Conservation (phyloP, 2,113 vertebrate species). For the Cyanoliseus patagonus region DNA sequence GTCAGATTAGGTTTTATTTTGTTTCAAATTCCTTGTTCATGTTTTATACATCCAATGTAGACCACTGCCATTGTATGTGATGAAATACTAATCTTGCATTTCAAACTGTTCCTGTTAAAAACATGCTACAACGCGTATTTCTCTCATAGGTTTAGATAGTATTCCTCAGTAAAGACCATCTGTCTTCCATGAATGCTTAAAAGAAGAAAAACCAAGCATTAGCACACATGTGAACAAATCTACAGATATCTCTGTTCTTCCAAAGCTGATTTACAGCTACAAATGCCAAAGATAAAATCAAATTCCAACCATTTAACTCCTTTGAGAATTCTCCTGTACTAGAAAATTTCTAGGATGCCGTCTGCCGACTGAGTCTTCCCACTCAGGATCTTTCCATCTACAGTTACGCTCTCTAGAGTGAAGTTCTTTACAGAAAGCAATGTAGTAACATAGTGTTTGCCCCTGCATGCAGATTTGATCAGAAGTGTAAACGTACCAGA, state of each 20-base stretch:
- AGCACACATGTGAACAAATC: constrained; percentile 1
- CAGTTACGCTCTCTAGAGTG: not conserved
- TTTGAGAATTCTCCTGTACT: not conserved
- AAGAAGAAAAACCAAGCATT: constrained; percentile 2
- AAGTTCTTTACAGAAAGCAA: constrained; percentile 10
- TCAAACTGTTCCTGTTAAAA: constrained; percentile 66
- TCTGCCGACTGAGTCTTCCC: not conserved
- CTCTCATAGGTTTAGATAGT: constrained; percentile 39
- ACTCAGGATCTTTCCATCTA: not conserved
- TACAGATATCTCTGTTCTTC: constrained; percentile 16
- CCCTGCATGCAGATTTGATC: constrained; percentile 35
- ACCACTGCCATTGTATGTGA: constrained; percentile 49
- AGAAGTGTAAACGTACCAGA: constrained; percentile 29
- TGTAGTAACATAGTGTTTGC: not conserved
- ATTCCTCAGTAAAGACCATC: constrained; percentile 51
- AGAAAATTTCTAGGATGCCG: not conserved
- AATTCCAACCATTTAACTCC: constrained; percentile 49
- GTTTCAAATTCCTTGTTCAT: constrained; percentile 58
- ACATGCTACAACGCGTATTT: constrained; percentile 31
- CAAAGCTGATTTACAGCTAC: constrained; percentile 14
- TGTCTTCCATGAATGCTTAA: constrained; percentile 51
- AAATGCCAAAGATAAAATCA: constrained; percentile 39
- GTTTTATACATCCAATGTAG: constrained; percentile 53
- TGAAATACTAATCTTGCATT: constrained; percentile 59
- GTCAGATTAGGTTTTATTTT: constrained; percentile 55